Evolutionary conservation across 2,888 invertebrate genomes (phyloP), one percentile per base, ranked within the genome.

Genomic region (Gymnosoma rotundatum): DNA sequence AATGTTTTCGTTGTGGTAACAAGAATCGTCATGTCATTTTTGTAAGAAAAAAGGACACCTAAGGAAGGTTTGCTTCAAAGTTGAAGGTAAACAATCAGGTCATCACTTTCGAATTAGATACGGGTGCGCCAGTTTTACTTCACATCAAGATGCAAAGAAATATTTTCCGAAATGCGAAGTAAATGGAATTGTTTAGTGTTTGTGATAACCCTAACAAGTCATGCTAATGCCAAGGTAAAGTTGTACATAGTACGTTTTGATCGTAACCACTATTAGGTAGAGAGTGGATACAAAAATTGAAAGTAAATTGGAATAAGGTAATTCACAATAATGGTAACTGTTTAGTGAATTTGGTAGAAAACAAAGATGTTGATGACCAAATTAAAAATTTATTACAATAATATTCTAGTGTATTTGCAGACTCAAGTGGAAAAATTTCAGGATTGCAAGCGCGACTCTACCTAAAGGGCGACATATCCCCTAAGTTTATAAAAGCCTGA

Each of bases 131-230:
- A 14, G 54, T 54, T 16, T 21, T 21, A 10, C 21, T 54, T 54
- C 21, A 6, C 6, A 21, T 10, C 3, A 20, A 5, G 54, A 54
- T 25, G 25, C 54, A 9, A 54, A 54, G 21, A 54, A 54, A 21
- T 36, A 36, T 36, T 54, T 54, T 54, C 25, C 25, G 14, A 10
- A 54, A 21, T 25, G 21, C 54, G 25, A 21, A 54, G 12, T 54
- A 4, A 36, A 36, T 36, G 36, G 36, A 36, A 36, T 36, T 36
- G 7, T 36, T 36, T 36, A 36, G 36, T 54, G 54, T 14, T 25
- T 54, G 21, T 21, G 54, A 54, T 12, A 54, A 54, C 54, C 25
- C 54, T 21, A 54, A 54, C 21, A 54, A 54, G 21, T 36, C 36
- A 36, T 36, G 36, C 36, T 36, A 54, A 54, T 4, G 21, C 3